phyloP scores from a whole-genome alignment of 2,888 invertebrate species.

The Tetheella fluctuosa region DNA sequence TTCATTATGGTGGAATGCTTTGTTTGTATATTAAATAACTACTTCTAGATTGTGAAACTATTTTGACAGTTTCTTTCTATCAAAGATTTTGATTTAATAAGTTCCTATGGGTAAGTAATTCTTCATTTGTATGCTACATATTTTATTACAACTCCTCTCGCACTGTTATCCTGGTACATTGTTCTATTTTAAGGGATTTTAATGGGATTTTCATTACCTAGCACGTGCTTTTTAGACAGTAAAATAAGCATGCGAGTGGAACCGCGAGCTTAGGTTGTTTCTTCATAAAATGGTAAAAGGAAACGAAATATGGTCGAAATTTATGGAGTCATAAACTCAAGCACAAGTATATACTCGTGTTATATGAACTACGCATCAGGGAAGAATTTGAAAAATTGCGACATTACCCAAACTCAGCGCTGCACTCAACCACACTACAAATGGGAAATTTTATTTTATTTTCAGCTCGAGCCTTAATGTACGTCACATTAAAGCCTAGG shows the following conservation, averaged over 20 bases:
- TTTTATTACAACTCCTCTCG: no score
- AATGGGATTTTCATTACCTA: no score
- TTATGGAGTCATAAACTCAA: slow-evolving; percentile 1
- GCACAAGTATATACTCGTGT: not conserved
- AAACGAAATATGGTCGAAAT: not conserved
- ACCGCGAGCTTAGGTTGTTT: no score
- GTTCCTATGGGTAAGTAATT: no score
- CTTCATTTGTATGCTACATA: no score
- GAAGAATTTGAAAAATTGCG: slow-evolving; percentile 40
- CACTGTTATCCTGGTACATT: no score
- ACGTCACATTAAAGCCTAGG: slow-evolving; percentile 22
- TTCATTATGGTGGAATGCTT: slow-evolving; percentile 19
- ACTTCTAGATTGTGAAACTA: not conserved
- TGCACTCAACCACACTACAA: slow-evolving; percentile 57
- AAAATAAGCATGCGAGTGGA: no score
- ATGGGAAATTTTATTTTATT: slow-evolving; percentile 44
- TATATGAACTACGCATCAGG: slow-evolving; percentile 17
- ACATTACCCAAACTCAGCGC: slow-evolving; percentile 54
- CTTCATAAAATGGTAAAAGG: no score
- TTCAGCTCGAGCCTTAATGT: slow-evolving; percentile 16
- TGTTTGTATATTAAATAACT: not conserved
- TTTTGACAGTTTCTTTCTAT: no score
- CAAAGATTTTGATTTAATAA: no score
- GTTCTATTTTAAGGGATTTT: no score
- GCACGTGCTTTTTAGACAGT: no score